Base-by-base conservation (phyloP, 1,140 invertebrate genomes). In the Eupeodes corollae region DNA sequence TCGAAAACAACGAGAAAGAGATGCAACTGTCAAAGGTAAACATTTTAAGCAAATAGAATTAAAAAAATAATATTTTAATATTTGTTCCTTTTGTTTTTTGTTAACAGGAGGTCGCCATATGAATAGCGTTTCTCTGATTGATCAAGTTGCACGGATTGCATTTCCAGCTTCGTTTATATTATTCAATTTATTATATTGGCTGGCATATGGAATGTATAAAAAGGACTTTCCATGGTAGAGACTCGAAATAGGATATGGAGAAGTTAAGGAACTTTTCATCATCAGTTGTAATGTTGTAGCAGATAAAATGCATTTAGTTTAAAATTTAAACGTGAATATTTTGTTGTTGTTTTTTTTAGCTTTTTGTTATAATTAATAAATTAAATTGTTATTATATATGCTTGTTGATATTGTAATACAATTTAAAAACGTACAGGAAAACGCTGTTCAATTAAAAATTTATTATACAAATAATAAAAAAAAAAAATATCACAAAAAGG, bases 141-240 rank as follows among this genome's bases (percentile, higher is more conserved):
- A 96, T 69, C 77, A 80, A 56, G 77, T 87, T 1, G 86, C 91
- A 0, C 74, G 91, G 30, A 71, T 93, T 42, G 67, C 91, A 14
- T 96, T 96, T 64, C 91, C 91, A 2, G 76, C 85, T 3, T 87
- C 87, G 1, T 94, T 93, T 61, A 77, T 79, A 0, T 67, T 90
- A 1, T 80, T 93, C 37, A 93, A 92, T 59, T 61, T 93, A 18
- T 79, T 84, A 59, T 95, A 94, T 67, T 95, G 90, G 90, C 70
- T 88, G 48, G 56, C 55, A 1, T 68, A 68, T 16, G 62, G 59
- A 31, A 65, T 67, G 59, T 63, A 61, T 42, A 63, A 67, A 34
- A 63, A 64, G 18, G 63, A 67, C 48, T 67, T 67, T 42, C 56
- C 56, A 6, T 67, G 63, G 63, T 56, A 55, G 42, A 58, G 42